Evolutionary conservation across 2,113 vertebrate species (phyloP).

Genomic region (Rallus limicola): DNA sequence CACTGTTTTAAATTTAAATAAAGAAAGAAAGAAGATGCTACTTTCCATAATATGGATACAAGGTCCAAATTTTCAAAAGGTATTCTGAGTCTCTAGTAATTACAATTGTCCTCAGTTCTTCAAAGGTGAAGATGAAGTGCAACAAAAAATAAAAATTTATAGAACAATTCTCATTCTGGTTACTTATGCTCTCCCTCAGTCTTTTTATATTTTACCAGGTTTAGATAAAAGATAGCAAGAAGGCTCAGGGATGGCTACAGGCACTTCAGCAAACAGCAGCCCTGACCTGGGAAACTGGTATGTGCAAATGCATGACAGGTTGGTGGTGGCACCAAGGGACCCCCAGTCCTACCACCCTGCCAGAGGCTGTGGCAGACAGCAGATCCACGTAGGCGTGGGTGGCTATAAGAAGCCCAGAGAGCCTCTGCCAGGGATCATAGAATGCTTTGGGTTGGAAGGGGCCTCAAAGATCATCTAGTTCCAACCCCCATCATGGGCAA

Average conservation of each 20-base stretch:
- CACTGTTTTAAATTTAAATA: neutral
- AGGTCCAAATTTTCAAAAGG: neutral
- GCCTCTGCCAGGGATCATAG: neutral
- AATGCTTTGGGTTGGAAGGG: no score
- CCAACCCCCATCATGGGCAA: no score
- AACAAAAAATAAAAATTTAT: neutral
- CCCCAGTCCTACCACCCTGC: no score
- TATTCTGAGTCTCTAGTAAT: neutral
- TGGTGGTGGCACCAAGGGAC: neutral
- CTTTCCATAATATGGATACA: neutral
- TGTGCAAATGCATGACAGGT: neutral
- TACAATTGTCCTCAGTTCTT: neutral
- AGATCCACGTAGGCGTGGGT: fast-evolving
- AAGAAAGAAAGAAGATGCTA: fast-evolving
- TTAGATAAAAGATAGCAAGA: neutral
- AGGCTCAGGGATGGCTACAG: neutral
- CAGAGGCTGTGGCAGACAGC: neutral
- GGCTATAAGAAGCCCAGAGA: neutral
- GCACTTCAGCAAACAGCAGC: neutral
- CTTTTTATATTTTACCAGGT: neutral
- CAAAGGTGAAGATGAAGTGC: neutral
- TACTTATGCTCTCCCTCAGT: neutral
- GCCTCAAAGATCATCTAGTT: no score
- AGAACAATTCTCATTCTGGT: neutral
- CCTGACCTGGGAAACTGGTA: neutral